Percentiles rank a stretch among this genome's conserved stretches.
Conservation (phyloP, 2,888 invertebrate species). For the Colletes collaris region DNA sequence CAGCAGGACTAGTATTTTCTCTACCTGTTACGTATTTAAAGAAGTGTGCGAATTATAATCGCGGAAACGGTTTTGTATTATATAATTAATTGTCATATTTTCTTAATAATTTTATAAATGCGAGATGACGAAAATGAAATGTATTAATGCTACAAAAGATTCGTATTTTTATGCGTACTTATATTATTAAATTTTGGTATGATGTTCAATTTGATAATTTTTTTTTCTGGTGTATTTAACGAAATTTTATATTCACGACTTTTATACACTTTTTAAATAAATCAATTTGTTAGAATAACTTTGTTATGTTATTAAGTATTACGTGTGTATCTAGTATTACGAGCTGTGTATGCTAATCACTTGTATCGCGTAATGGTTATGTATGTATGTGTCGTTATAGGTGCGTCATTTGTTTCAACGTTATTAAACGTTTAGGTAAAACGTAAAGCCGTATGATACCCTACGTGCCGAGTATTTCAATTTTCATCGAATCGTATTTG, state of each 20-base stretch:
- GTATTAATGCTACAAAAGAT: conserved; percentile 28
- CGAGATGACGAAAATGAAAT: conserved; percentile 9
- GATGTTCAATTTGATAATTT: conserved; percentile 22
- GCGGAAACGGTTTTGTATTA: conserved; percentile 36
- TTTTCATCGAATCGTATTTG: conserved; percentile 18
- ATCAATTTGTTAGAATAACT: conserved; percentile 61
- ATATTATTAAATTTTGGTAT: conserved; percentile 34
- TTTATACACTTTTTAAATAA: conserved; percentile 71
- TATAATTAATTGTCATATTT: conserved; percentile 40
- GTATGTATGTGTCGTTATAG: conserved; percentile 23
- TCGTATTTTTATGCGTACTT: conserved; percentile 30
- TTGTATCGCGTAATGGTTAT: not conserved
- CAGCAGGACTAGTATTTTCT: conserved; percentile 52
- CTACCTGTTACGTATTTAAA: conserved; percentile 28
- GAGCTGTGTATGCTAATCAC: not conserved
- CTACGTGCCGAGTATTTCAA: conserved; percentile 24
- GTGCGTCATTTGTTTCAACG: conserved; percentile 56
- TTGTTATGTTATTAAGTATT: conserved; percentile 35
- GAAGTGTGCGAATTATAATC: conserved; percentile 28
- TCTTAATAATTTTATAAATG: conserved; percentile 39
- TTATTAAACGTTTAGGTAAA: conserved; percentile 45
- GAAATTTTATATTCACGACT: conserved; percentile 55
- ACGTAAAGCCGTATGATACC: conserved; percentile 36
- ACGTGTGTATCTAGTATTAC: not conserved
- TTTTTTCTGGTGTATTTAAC: conserved; percentile 27